These are phyloP conservation scores for Paracyprichromis sp. DNA, from an alignment of 2,113 vertebrate species.

Conservation along the genomic window DNA sequence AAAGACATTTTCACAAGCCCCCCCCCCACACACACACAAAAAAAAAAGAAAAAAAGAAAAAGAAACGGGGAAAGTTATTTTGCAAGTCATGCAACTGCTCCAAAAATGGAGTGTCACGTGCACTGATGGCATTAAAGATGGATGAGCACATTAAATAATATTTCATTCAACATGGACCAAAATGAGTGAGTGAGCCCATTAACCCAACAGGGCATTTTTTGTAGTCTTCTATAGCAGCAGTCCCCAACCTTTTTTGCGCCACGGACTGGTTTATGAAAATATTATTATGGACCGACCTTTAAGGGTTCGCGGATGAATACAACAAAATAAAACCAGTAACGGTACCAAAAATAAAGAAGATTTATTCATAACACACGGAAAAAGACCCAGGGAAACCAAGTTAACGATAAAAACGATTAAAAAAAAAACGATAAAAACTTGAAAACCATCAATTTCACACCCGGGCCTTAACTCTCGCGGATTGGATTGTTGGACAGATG, in stretches of 20 bases:
- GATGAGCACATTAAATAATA: neutral
- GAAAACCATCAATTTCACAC: neutral
- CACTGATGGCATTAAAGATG: neutral
- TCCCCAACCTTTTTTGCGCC: neutral
- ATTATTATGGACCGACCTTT: neutral
- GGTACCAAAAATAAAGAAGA: neutral
- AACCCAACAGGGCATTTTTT: neutral
- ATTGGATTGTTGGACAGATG: neutral
- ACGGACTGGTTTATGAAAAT: neutral
- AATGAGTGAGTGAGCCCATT: neutral
- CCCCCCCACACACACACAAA: rapidly evolving
- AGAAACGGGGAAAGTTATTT: neutral
- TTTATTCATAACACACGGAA: neutral
- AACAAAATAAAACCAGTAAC: neutral
- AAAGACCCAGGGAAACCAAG: neutral
- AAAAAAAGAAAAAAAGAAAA: neutral
- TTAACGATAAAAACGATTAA: rapidly evolving
- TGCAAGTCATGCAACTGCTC: neutral
- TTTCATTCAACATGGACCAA: neutral
- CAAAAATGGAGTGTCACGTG: rapidly evolving
- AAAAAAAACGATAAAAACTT: neutral
- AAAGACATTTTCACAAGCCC: neutral
- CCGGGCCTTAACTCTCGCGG: rapidly evolving
- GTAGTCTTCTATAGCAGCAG: neutral
- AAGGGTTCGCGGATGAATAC: neutral